Evolutionary conservation across 2,113 vertebrate genomes (phyloP).

Genomic region (Silurus meridionalis): DNA sequence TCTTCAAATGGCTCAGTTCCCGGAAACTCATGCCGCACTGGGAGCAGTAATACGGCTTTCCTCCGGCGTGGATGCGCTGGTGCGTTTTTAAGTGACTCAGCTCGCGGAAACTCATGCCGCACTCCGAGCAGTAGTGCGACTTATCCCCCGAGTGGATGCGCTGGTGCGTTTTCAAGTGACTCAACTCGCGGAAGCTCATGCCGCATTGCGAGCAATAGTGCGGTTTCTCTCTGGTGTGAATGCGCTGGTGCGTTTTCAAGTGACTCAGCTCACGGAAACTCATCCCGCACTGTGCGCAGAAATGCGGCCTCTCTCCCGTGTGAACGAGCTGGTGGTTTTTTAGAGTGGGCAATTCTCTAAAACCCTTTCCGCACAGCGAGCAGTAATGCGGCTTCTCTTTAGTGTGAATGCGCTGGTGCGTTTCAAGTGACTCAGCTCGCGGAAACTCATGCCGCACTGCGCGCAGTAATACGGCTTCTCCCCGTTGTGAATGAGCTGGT

Average conservation of each 20-base stretch:
- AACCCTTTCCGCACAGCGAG: background rate
- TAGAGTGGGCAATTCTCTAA: background rate
- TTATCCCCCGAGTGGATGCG: background rate
- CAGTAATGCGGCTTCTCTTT: slow-evolving; percentile 6
- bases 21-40: slow-evolving; percentile 13
- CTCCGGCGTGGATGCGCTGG: background rate
- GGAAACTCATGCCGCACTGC: slow-evolving; percentile 8
- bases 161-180: slow-evolving; percentile 2
- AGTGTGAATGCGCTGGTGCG: background rate
- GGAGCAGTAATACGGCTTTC: background rate
- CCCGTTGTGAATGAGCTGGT: slow-evolving; percentile 15
- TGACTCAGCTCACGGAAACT: background rate
- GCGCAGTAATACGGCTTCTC: slow-evolving; percentile 11
- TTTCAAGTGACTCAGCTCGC: background rate
- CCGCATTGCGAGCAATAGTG: background rate
- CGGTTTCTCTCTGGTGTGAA: background rate
- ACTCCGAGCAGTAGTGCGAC: background rate
- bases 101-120: background rate
- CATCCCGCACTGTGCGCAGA: background rate
- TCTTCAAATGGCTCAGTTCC: background rate
- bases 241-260: background rate
- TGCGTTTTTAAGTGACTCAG: slow-evolving; percentile 1
- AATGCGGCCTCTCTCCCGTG: slow-evolving; percentile 7
- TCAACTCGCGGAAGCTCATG: background rate
- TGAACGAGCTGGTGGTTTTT: slow-evolving; percentile 12